Base-by-base conservation (phyloP, 2,113 vertebrate species). In the Sterna hirundo region DNA sequence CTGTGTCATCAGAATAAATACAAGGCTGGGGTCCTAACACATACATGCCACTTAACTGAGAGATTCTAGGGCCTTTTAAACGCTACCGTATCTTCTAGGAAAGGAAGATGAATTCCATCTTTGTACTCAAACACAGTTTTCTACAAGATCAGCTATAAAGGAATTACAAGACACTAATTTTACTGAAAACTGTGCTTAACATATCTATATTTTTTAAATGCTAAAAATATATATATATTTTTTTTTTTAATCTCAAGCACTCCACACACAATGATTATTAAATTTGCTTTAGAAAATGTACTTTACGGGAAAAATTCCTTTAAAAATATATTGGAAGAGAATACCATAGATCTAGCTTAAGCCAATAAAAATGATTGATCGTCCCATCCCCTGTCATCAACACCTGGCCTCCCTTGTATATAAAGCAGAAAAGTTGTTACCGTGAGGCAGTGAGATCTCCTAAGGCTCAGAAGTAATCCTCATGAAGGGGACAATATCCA, bases 261-360 rank as follows among this genome's bases (percentile, higher is more conserved):
- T 8, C 9, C 6, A 1, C 9, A 8, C 15, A 17, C 8, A 60
- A 34, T 1, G 1, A 62, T 46, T 52, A 52, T n/a, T 58, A 51
- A n/a, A 22, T 46, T 52, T 83, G 8, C 27, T 51, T 66, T 60
- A 71, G 25, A 52, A 60, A 88, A 40, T 10, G 25, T 44, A 27
- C 23, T 22, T 51, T 8, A 36, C 0, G 1, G 29, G 34, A 54
- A 74, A 60, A 66, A 52, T 5, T 47, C 8, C 23, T 47, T 17
- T n/a, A 54, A 72, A 78, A 79, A 47, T 46, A 23, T 20, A 19
- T 18, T 22, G n/a, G 27, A 65, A 66, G 71, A n/a, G 20, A 58
- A 54, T 54, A 66, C 11, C 14, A 52, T 23, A 42, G 46, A 11
- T 84, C 34, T 55, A 68, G 6, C 21, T 84, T 55, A 61, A 84